Percentiles rank a stretch among this genome's conserved stretches.
Conservation (phyloP, 1,140 invertebrate species). For the Sycophila sp. region DNA sequence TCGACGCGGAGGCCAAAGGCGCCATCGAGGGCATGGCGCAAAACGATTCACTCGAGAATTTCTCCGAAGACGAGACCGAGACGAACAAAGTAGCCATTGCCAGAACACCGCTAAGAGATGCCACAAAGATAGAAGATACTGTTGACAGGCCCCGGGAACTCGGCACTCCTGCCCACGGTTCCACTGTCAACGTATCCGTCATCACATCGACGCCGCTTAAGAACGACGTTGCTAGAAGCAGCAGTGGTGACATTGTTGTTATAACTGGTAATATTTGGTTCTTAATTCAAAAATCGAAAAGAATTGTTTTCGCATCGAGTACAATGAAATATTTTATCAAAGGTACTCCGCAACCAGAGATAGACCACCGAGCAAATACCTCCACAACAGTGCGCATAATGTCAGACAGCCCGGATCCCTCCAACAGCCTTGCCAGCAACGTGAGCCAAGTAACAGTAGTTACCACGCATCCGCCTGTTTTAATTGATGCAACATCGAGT, state of each 20-base stretch:
- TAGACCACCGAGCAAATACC: conserved; percentile 62
- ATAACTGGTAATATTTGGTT: conserved; percentile 54
- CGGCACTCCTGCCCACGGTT: conserved; percentile 32
- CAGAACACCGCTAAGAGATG: conserved; percentile 8
- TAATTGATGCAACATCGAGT: conserved; percentile 65
- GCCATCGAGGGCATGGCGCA: conserved; percentile 57
- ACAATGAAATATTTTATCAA: not conserved
- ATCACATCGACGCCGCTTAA: conserved; percentile 62
- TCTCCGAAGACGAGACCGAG: conserved; percentile 43
- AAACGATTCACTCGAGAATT: conserved; percentile 59
- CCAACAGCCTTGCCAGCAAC: conserved; percentile 76
- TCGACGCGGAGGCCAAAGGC: conserved; percentile 45
- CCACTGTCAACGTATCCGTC: conserved; percentile 60
- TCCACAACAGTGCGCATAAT: conserved; percentile 72
- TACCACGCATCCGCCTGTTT: conserved; percentile 81
- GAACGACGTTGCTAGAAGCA: conserved; percentile 51
- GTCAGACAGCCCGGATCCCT: conserved; percentile 67
- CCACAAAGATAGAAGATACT: conserved; percentile 36
- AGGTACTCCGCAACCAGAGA: conserved; percentile 48
- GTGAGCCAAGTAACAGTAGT: conserved; percentile 83
- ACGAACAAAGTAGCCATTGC: conserved; percentile 16
- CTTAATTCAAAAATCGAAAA: not conserved
- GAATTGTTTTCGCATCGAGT: conserved; percentile 18
- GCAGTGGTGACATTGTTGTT: conserved; percentile 59
- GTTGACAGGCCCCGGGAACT: conserved; percentile 48